Percentiles rank a stretch among this genome's conserved stretches.
Conservation (phyloP, 2,113 vertebrate genomes). For the Lampris incognitus region DNA sequence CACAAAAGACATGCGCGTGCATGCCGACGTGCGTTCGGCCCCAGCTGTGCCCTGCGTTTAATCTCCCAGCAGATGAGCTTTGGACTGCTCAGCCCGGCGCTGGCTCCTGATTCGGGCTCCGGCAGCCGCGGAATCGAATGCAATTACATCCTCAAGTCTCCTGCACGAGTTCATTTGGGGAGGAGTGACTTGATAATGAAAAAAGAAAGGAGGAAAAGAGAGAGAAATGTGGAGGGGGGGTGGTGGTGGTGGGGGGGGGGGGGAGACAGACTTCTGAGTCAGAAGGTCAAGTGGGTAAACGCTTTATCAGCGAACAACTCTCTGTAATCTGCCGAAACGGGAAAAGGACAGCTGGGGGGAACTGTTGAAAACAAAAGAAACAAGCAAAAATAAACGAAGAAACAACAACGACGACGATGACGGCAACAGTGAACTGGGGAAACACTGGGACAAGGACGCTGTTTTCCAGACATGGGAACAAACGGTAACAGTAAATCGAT, state of each 20-base stretch:
- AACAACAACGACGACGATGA: no score
- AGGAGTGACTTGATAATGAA: background rate
- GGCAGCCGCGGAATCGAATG: background rate
- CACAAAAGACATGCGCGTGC: no score
- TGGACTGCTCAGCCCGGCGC: conserved; percentile 36
- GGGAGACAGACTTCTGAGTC: no score
- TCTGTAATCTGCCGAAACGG: background rate
- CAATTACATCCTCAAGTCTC: conserved; percentile 1
- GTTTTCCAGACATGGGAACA: conserved; percentile 9
- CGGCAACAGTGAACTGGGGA: no score
- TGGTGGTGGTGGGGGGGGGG: no score
- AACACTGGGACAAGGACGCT: background rate
- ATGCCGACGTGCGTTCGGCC: no score
- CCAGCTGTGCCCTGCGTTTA: conserved; percentile 25
- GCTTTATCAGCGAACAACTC: background rate
- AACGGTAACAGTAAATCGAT: conserved; percentile 1
- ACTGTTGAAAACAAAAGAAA: background rate
- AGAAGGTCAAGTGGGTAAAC: no score
- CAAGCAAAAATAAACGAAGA: no score
- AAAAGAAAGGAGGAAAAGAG: background rate
- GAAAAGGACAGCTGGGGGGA: background rate
- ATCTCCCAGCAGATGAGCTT: conserved; percentile 38
- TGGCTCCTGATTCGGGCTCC: background rate
- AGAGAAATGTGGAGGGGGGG: background rate
- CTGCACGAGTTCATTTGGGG: background rate